Percentiles rank a stretch among this genome's conserved stretches.
phyloP scores from a whole-genome alignment of 1,140 invertebrate species.

The Procambarus clarkii region DNA sequence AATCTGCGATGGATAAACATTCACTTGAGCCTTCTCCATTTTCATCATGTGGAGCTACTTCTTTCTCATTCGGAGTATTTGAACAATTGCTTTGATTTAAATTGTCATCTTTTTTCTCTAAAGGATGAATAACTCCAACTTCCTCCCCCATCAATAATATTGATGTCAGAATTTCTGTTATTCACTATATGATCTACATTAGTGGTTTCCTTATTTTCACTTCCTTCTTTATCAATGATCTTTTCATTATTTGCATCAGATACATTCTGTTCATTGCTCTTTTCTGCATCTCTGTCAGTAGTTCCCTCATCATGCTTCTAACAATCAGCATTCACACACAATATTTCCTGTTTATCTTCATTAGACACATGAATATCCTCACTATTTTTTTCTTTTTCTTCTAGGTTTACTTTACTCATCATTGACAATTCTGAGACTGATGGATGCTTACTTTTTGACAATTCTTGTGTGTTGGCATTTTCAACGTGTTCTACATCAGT shows the following conservation, averaged over 20 bases:
- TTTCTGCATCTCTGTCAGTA: neutral
- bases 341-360: no score
- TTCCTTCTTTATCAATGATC: neutral
- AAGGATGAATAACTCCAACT: neutral
- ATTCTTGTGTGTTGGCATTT: neutral
- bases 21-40: neutral
- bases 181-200: neutral
- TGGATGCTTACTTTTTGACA: no score
- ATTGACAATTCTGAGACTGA: no score
- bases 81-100: neutral
- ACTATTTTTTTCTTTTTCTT: no score
- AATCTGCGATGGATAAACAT: neutral
- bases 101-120: neutral
- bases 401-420: no score
- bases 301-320: neutral
- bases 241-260: neutral
- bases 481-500: neutral
- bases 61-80: neutral
- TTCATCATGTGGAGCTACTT: neutral
- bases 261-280: neutral
- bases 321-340: neutral
- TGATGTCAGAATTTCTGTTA: neutral
- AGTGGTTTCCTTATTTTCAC: neutral
- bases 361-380: no score
- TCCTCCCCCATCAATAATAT: neutral